phyloP scores from a whole-genome alignment of 2,888 invertebrate species.

The Parnassius orleans region DNA sequence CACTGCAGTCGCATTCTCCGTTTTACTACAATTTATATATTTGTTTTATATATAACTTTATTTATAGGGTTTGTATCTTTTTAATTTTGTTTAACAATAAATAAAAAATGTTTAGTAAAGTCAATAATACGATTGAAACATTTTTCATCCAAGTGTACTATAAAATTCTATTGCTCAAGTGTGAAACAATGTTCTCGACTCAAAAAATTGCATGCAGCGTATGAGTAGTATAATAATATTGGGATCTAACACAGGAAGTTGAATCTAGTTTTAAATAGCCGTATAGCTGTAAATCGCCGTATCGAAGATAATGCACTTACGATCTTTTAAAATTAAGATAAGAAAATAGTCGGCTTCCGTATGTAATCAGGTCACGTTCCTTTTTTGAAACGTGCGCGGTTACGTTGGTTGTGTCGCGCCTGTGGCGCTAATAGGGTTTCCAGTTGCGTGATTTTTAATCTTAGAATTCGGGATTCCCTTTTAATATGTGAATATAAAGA shows the following conservation, averaged over 20 bases:
- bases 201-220: constrained; percentile 53
- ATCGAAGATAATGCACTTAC: constrained; percentile 43
- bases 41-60: too few species aligned
- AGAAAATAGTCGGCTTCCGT: constrained; percentile 69
- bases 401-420: constrained; percentile 38
- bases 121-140: constrained; percentile 24
- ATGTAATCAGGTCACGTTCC: constrained; percentile 78
- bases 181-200: constrained; percentile 52
- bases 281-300: not conserved
- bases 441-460: constrained; percentile 20
- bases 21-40: too few species aligned
- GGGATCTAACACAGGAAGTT: constrained; percentile 17
- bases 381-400: constrained; percentile 63
- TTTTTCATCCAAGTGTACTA: constrained; percentile 38
- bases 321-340: constrained; percentile 55
- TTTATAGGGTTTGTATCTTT: not conserved
- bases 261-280: constrained; percentile 8
- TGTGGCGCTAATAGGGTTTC: constrained; percentile 41
- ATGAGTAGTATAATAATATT: not conserved
- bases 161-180: constrained; percentile 51
- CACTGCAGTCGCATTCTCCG: too few species aligned
- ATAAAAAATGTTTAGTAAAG: not conserved
- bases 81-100: not conserved
- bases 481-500: too few species aligned
- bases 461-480: too few species aligned